A percentile compares a stretch with the other conserved stretches of the same genome.
Conservation (phyloP, 2,113 vertebrate species). For the Monopterus albus region DNA sequence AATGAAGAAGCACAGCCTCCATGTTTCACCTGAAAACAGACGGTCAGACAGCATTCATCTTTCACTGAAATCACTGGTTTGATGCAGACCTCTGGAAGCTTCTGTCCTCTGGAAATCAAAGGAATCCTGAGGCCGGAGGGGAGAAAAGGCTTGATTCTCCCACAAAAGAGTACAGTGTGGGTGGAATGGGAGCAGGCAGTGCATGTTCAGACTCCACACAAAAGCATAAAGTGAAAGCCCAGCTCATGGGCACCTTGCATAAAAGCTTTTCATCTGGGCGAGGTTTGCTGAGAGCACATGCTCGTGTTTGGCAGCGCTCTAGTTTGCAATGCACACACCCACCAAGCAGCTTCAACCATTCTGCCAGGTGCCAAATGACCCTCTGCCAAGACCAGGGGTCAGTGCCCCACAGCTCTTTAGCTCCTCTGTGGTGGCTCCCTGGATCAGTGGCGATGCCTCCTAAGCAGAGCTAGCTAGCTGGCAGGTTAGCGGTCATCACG, state of each 20-base stretch:
- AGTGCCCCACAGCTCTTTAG: no score
- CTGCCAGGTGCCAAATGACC: no score
- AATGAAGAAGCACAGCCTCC: neutral
- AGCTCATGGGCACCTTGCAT: neutral
- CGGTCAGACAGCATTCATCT: slow-evolving; percentile 4
- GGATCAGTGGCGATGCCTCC: no score
- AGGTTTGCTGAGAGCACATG: slow-evolving; percentile 4
- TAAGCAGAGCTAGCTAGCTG: no score
- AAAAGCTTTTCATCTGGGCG: neutral
- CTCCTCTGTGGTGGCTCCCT: no score
- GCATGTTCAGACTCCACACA: neutral
- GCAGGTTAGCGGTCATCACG: no score
- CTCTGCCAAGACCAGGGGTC: no score
- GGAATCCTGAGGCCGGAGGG: neutral
- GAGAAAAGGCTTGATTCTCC: neutral
- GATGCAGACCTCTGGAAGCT: neutral
- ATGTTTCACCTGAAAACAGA: slow-evolving; percentile 10
- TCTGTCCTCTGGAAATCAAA: slow-evolving; percentile 27
- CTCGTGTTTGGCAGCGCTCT: neutral
- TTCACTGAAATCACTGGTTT: neutral
- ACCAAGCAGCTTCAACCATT: slow-evolving; percentile 4
- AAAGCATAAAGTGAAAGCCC: neutral
- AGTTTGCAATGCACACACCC: neutral
- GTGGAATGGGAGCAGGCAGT: neutral
- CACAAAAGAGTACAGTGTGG: neutral